These are phyloP conservation scores for Orbicella faveolata DNA, from an alignment of 64 coral and sea anemone species.

Conservation along the genomic window DNA sequence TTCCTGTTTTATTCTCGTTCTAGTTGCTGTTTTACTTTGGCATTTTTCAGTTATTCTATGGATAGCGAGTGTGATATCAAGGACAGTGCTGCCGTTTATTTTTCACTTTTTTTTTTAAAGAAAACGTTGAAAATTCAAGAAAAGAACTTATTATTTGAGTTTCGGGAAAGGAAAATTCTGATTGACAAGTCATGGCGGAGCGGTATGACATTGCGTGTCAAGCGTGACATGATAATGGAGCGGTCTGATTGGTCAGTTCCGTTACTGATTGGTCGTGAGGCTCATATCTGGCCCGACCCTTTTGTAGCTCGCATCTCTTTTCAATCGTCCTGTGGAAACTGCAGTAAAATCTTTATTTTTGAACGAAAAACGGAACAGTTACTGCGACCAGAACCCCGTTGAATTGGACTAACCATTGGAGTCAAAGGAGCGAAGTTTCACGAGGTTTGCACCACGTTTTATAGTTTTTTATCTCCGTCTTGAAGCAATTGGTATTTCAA, in stretches of 20 bases:
- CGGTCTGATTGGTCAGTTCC: slow-evolving; percentile 53
- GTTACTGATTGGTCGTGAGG: slow-evolving; percentile 60
- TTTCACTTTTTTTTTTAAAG: neutral
- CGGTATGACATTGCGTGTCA: slow-evolving; percentile 43
- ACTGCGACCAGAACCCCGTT: neutral
- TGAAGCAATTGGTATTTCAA: slow-evolving; percentile 55
- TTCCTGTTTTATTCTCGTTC: slow-evolving; percentile 23
- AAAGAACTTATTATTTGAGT: neutral
- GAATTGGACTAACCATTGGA: slow-evolving; percentile 15
- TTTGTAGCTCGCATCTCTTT: slow-evolving; percentile 45
- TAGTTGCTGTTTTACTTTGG: neutral
- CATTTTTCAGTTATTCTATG: neutral
- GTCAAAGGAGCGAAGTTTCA: slow-evolving; percentile 24
- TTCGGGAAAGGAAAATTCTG: neutral
- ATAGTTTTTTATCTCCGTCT: slow-evolving; percentile 50
- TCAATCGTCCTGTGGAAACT: slow-evolving; percentile 23
- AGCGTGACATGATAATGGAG: slow-evolving; percentile 69
- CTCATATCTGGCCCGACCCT: slow-evolving; percentile 66
- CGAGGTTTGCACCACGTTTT: slow-evolving; percentile 29
- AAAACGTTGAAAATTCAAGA: neutral
- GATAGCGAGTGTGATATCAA: neutral
- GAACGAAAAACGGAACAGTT: slow-evolving; percentile 19
- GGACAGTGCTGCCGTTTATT: neutral
- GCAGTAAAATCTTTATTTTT: slow-evolving; percentile 44
- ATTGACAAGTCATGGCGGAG: neutral